Base-by-base conservation (phyloP, 2,888 invertebrate genomes). In the Caenorhabditis uteleia region DNA sequence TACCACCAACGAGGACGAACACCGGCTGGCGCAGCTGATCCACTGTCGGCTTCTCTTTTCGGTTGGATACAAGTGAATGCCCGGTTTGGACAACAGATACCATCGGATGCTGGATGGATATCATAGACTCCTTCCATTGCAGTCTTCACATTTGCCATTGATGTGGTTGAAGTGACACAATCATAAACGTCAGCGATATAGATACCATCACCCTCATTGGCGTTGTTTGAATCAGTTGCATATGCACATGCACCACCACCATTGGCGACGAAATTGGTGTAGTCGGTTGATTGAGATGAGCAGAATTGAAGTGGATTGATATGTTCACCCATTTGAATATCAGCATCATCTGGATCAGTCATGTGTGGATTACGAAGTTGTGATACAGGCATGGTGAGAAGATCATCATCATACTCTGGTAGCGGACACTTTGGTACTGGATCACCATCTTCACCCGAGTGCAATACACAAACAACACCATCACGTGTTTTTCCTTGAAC, bases 41-140 rank as follows among this genome's bases (percentile, higher is more conserved):
- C 81, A 27, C 69, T 66, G 43, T 81, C 80, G 2, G 81, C 81
- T 55, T 82, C 81, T 45, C 81, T 56, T 55, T 81, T 81, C 20
- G 81, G 81, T 64, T 81, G 81, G 51, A 80, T 80, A 55, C 81
- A 81, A 1, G 81, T 79, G 66, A 78, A 79, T 10, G 81, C 81
- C 57, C 81, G 54, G 66, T 79, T 80, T 23, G 79, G 79, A 57
- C 81, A 81, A 60, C 81, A 81, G 43, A 81, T 81, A 54, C 81
- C 81, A 46, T 81, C 81, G 14, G 78, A 69, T 7, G 61, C 55
- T 44, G 79, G 78, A 54, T 79, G 78, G 31, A 81, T 71, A 48
- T 82, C 79, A 49, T 78, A 80, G 36, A 80, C 78, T 16, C 80
- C 80, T 46, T 81, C 80, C 81, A 81, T 81, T 8, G 80, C 79